Percentiles rank a stretch among this genome's conserved stretches.
Conservation (phyloP, 37 sponge, comb jelly and placozoan genomes). For the Haliclona indistincta region DNA sequence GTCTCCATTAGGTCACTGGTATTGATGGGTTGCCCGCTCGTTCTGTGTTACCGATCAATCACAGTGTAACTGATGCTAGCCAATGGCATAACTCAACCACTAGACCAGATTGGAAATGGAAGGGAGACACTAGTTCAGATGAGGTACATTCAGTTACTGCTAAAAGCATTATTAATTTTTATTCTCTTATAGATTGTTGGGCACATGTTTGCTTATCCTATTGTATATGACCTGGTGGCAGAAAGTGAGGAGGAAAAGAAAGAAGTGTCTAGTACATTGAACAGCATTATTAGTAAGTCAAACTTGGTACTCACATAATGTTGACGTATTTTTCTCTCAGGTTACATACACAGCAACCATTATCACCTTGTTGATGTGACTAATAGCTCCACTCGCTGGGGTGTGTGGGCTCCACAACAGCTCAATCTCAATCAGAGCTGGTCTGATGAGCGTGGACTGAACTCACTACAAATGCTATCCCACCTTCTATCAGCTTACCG, state of each 20-base stretch:
- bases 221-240: constrained; percentile 77
- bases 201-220: constrained; percentile 80
- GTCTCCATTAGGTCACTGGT: constrained; percentile 65
- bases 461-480: constrained; percentile 78
- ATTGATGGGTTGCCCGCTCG: constrained; percentile 69
- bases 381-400: constrained; percentile 73
- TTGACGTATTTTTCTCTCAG: constrained; percentile 19
- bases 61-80: constrained; percentile 11
- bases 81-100: constrained; percentile 63
- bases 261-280: constrained; percentile 24
- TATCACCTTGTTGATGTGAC: constrained; percentile 68
- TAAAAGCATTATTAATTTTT: neutral
- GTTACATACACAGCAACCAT: constrained; percentile 56
- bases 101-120: constrained; percentile 71
- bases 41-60: constrained; percentile 48
- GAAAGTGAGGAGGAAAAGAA: constrained; percentile 30
- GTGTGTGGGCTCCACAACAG: constrained; percentile 75
- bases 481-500: constrained; percentile 75
- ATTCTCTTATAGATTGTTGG: constrained; percentile 57
- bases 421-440: constrained; percentile 74
- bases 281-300: constrained; percentile 61
- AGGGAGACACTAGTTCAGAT: constrained; percentile 85
- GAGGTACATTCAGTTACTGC: constrained; percentile 34
- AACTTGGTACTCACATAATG: neutral
- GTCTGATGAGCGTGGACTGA: constrained; percentile 85